Conservation (phyloP, 1,140 invertebrate species). For the Listronotus bonariensis region DNA sequence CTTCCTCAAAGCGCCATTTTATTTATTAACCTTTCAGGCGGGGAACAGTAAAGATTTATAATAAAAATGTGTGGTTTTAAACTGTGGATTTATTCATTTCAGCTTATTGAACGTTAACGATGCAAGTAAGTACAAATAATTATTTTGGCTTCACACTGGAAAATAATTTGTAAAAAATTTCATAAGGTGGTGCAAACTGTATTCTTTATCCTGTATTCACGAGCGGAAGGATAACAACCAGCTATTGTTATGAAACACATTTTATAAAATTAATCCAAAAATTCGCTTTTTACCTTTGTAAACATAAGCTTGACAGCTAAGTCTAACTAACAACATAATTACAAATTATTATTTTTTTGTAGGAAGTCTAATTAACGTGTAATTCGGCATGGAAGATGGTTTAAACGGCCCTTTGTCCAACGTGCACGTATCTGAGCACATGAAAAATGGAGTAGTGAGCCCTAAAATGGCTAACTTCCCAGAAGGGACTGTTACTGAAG, state of each 20-base stretch:
- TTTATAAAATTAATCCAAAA: not conserved
- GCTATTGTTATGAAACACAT: not conserved
- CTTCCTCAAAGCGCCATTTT: constrained; percentile 59
- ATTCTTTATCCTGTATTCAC: not conserved
- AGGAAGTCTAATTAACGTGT: constrained; percentile 21
- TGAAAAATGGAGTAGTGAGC: constrained; percentile 42
- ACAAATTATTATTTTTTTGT: constrained; percentile 15
- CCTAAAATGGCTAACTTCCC: constrained; percentile 51
- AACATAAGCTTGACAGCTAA: constrained; percentile 13
- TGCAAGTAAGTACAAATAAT: constrained; percentile 7
- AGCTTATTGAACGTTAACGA: constrained; percentile 14
- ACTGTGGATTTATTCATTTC: constrained; percentile 12
- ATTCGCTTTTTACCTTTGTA: constrained; percentile 5
- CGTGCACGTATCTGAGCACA: constrained; percentile 24
- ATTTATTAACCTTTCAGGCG: constrained; percentile 60
- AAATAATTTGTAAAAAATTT: not conserved
- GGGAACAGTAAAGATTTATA: constrained; percentile 43
- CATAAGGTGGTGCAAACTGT: not conserved
- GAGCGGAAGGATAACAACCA: no score
- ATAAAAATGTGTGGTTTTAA: constrained; percentile 20
- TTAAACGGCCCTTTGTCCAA: constrained; percentile 40
- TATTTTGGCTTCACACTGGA: not conserved
- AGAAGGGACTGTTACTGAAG: constrained; percentile 37
- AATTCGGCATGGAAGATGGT: constrained; percentile 55
- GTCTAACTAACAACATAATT: not conserved